Conservation (phyloP, 30 jellyfish, hydroid and myxozoan species). For the Aurelia sp. region DNA sequence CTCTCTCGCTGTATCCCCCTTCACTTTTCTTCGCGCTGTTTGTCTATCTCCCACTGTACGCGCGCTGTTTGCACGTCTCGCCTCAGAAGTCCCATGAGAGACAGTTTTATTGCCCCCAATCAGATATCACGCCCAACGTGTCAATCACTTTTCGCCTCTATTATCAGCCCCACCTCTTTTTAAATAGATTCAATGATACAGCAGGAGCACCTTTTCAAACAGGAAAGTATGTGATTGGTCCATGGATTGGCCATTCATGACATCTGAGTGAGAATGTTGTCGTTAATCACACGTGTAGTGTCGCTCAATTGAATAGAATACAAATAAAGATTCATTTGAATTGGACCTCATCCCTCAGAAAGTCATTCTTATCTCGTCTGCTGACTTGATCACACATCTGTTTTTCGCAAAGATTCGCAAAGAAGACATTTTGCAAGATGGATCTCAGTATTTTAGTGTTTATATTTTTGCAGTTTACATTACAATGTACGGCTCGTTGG, state of each 20-base stretch:
- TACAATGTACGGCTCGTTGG: slow-evolving; percentile 62
- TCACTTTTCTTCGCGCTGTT: neutral
- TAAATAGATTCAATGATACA: slow-evolving; percentile 51
- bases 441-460: slow-evolving; percentile 24
- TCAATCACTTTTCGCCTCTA: slow-evolving; percentile 69
- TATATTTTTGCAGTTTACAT: slow-evolving; percentile 33
- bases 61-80: slow-evolving; percentile 1
- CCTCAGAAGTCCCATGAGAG: slow-evolving; percentile 52
- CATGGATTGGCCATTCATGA: too few species aligned
- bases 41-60: neutral
- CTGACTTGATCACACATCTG: slow-evolving; percentile 12
- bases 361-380: slow-evolving; percentile 13
- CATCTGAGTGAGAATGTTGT: slow-evolving; percentile 67
- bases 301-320: slow-evolving; percentile 36
- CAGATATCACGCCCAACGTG: slow-evolving; percentile 66
- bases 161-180: slow-evolving; percentile 69
- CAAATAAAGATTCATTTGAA: slow-evolving; percentile 37
- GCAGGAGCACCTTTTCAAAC: slow-evolving; percentile 77
- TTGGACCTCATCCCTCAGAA: slow-evolving; percentile 21
- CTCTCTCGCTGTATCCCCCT: neutral
- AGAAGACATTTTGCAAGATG: slow-evolving; percentile 31
- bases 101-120: slow-evolving; percentile 71
- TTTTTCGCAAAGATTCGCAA: too few species aligned
- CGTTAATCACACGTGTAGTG: slow-evolving; percentile 81
- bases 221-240: slow-evolving; percentile 63